Base-by-base conservation (phyloP, 1,140 invertebrate genomes). In the Drosophila albomicans region DNA sequence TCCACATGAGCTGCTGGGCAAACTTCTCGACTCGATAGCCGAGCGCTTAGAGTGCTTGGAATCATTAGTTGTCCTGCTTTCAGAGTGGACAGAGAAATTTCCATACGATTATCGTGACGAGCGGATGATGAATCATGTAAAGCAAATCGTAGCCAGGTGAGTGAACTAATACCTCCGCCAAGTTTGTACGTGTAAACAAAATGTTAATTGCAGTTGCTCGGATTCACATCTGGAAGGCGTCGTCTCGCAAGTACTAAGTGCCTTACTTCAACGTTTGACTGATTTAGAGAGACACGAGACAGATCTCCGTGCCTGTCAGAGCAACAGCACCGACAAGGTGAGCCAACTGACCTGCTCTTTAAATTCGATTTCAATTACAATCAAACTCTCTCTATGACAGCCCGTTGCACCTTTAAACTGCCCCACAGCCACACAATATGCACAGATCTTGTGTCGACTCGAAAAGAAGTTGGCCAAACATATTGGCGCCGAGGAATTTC, bases 81-180 rank as follows among this genome's bases (percentile, higher is more conserved):
- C 87, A 54, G 90, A 91, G 66, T 93, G 92, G 92, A 92, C 94
- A 45, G 93, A 94, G 65, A 93, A 93, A 72, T 95, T 95, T 81
- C 94, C 95, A 13, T 95, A 95, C 78, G 95, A 95, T 92, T 95
- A 95, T 92, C 93, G 94, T 32, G 94, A 95, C 87, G 94, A 95
- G 69, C 82, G 93, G 25, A 94, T 95, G 93, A 94, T 95, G 93
- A 93, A 93, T 72, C 93, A 94, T 74, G 91, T 95, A 67, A 92
- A 92, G 90, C 92, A 92, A 92, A 92, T 92, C 92, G 92, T 92
- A 89, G 79, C 90, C 75, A 92, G 91, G 92, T 92, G 66, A 70
- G 82, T 73, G 59, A n/a, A 5, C 13, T 48, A 11, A 38, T 5
- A 0, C 3, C 35, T n/a, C 32, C 5, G 7, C 25, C 13, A 0